Conservation (phyloP, 2,797 vertebrate genomes). For the Cephalopachus bancanus region DNA sequence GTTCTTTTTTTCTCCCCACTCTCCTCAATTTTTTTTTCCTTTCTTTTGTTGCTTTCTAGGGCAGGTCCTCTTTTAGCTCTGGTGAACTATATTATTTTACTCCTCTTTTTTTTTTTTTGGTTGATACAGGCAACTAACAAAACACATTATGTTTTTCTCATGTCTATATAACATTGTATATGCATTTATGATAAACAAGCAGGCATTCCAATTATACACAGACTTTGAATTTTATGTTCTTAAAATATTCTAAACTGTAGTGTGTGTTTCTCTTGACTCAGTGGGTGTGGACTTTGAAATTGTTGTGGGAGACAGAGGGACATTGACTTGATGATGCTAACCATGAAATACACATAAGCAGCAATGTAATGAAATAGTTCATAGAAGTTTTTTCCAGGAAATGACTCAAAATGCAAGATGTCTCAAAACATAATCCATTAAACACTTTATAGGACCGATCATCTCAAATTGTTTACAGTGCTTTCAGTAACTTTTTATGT, state of each 20-base stretch:
- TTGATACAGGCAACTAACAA: slow-evolving; percentile 14
- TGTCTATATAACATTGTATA: not conserved
- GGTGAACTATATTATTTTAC: not conserved
- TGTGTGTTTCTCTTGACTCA: not conserved
- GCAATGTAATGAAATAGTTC: slow-evolving; percentile 31
- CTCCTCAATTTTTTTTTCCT: not conserved
- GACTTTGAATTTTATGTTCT: slow-evolving; percentile 8
- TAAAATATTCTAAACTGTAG: slow-evolving; percentile 5
- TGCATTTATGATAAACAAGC: not conserved
- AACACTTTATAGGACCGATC: slow-evolving; percentile 46
- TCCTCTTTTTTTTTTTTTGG: not conserved
- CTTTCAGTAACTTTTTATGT: slow-evolving; percentile 42
- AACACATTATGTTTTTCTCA: not conserved
- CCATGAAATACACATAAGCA: slow-evolving; percentile 29
- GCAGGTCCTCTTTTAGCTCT: not conserved
- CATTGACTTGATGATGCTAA: not conserved
- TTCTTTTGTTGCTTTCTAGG: not conserved
- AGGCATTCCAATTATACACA: slow-evolving; percentile 38
- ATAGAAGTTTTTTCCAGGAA: slow-evolving; percentile 40
- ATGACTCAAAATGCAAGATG: slow-evolving; percentile 57
- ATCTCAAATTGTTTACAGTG: slow-evolving; percentile 21
- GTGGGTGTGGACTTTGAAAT: not conserved
- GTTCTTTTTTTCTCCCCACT: not conserved
- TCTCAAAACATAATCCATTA: slow-evolving; percentile 44
- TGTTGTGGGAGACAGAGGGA: not conserved